Evolutionary conservation across 1,140 invertebrate species (phyloP), one percentile per base, ranked within the genome.

Genomic region (Nasonia vitripennis): DNA sequence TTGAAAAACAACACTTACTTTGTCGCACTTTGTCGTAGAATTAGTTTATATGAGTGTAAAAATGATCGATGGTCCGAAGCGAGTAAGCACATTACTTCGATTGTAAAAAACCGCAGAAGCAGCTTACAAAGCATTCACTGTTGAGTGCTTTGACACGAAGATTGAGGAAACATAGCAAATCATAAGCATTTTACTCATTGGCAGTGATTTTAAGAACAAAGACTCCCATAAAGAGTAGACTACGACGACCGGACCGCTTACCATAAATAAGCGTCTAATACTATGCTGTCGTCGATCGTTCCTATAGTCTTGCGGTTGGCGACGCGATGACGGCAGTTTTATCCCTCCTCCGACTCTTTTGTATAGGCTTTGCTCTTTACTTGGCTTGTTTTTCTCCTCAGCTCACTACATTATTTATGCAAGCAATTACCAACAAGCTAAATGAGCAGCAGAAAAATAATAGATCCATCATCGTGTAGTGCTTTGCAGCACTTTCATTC

Each of bases 251-350:
- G 17, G 1, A n/a, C 37, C 73, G 34, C 20, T 77, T 77, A 51
- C 45, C 74, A 77, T 51, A 51, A 77, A 51, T 77, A 77, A 51
- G n/a, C 37, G 37, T 41, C 74, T 77, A 27, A 51, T 48, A 23
- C n/a, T n/a, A 23, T 20, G 20, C 41, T 77, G 74, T 77, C 74
- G n/a, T 23, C n/a, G 9, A 51, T 51, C 45, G 51, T 41, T 34
- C 23, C 20, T 41, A 17, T 45, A 74, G 37, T 45, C 27, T 71
- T 17, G 27, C 23, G 68, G 7, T 7, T 31, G 23, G 73, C 27
- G 73, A 37, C 73, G 73, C 34, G 73, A 74, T 37, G 55, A 62
- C 55, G 55, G 55, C 55, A 17, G 55, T 62, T 62, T 17, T 20
- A 62, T 62, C 17, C 55, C 55, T 62, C 5, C 55, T 62, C 20